Conservation (phyloP, 2,113 vertebrate species). For the Chinchilla lanigera region DNA sequence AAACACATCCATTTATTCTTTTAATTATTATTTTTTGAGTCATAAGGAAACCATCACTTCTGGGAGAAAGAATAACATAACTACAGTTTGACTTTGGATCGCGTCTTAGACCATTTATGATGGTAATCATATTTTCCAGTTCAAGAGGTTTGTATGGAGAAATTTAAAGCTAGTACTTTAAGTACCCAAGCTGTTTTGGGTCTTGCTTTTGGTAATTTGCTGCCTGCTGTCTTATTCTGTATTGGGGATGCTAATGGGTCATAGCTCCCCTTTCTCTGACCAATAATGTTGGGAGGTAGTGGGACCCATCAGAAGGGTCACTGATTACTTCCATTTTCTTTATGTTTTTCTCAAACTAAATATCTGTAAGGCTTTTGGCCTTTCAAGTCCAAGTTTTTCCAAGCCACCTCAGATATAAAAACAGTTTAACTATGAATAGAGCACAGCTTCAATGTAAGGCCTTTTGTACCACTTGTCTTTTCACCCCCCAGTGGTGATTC, state of each 20-base stretch:
- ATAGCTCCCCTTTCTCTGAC: neutral
- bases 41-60: constrained; percentile 15
- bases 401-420: neutral
- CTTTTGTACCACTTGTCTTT: neutral
- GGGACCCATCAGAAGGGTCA: neutral
- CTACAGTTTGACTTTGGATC: neutral
- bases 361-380: neutral
- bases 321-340: neutral
- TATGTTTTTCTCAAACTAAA: neutral
- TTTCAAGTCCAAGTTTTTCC: neutral
- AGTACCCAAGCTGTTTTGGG: neutral
- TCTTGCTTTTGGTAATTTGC: neutral
- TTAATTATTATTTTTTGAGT: neutral
- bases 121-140: constrained; percentile 24
- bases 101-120: constrained; percentile 34
- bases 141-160: neutral
- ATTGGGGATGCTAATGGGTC: neutral
- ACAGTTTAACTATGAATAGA: neutral
- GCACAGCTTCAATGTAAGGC: neutral
- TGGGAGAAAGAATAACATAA: constrained; percentile 36
- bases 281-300: neutral
- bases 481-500: neutral
- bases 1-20: constrained; percentile 45
- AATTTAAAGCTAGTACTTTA: constrained; percentile 12
- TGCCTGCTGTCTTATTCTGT: neutral